Conservation (phyloP, 2,113 vertebrate genomes). For the Antigone vipio region DNA sequence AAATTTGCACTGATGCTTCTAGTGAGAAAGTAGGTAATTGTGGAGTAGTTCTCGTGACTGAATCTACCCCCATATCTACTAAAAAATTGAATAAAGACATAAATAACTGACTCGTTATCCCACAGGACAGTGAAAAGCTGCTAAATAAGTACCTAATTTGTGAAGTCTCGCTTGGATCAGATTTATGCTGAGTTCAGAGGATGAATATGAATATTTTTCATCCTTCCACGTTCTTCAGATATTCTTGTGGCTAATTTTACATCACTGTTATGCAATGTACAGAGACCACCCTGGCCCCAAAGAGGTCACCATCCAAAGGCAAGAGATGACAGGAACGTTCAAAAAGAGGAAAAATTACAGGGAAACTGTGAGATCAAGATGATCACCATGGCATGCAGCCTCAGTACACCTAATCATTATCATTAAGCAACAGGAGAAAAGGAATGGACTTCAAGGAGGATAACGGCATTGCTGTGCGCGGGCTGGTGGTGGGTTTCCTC, state of each 20-base stretch:
- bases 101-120: not conserved
- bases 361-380: not conserved
- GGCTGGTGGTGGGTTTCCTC: not conserved
- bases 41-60: not conserved
- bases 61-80: not conserved
- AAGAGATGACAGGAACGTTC: not conserved
- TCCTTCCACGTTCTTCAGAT: not conserved
- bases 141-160: not conserved
- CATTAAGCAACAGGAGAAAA: not conserved
- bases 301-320: not conserved
- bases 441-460: not conserved
- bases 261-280: not conserved
- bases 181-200: not conserved
- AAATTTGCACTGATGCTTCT: not conserved
- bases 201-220: not conserved
- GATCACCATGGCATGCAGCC: accelerated
- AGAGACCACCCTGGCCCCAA: not conserved
- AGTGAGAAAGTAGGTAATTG: not conserved
- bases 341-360: not conserved
- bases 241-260: not conserved
- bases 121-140: not conserved
- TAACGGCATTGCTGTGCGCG: not conserved
- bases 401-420: not conserved
- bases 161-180: not conserved
- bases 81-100: not conserved